Evolutionary conservation across 2,888 invertebrate genomes (phyloP).

Genomic region (Leucoma salicis): DNA sequence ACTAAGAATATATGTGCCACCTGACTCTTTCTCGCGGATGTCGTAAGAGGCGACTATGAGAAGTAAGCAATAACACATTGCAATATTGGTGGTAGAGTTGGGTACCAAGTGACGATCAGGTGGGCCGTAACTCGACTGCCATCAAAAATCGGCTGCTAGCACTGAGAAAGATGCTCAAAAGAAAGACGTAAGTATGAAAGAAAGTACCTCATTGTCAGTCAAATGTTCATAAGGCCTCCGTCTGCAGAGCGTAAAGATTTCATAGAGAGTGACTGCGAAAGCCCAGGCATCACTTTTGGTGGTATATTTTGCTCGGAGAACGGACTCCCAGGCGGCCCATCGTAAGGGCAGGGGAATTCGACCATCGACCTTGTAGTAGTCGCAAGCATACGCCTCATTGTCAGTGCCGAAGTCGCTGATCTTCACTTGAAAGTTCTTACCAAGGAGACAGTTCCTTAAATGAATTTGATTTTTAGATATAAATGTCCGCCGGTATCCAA

Average conservation of each 20-base stretch:
- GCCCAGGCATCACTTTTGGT: conserved; percentile 96
- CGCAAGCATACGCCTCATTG: conserved; percentile 88
- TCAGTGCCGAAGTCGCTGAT: conserved; percentile 93
- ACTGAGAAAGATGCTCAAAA: too few relatives aligned
- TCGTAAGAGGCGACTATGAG: too few relatives aligned
- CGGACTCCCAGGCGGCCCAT: conserved; percentile 95
- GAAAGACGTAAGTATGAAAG: too few relatives aligned
- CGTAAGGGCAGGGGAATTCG: conserved; percentile 90
- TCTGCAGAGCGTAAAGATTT: conserved; percentile 90
- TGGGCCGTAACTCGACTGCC: too few relatives aligned
- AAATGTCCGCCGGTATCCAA: too few relatives aligned
- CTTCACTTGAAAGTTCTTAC: conserved; percentile 90
- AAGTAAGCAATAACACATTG: too few relatives aligned
- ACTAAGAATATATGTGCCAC: too few relatives aligned
- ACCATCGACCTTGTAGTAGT: conserved; percentile 92
- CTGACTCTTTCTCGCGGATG: too few relatives aligned
- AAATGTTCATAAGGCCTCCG: conserved; percentile 89
- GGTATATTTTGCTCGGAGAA: conserved; percentile 90
- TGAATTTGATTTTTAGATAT: neutral
- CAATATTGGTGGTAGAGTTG: too few relatives aligned
- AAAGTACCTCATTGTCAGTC: conserved; percentile 87
- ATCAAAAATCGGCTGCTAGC: too few relatives aligned
- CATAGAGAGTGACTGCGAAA: conserved; percentile 94
- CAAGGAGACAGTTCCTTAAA: conserved; percentile 90
- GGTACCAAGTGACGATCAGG: too few relatives aligned